Evolutionary conservation across 1,140 invertebrate genomes (phyloP).

Genomic region (Drosophila pseudoananassae): DNA sequence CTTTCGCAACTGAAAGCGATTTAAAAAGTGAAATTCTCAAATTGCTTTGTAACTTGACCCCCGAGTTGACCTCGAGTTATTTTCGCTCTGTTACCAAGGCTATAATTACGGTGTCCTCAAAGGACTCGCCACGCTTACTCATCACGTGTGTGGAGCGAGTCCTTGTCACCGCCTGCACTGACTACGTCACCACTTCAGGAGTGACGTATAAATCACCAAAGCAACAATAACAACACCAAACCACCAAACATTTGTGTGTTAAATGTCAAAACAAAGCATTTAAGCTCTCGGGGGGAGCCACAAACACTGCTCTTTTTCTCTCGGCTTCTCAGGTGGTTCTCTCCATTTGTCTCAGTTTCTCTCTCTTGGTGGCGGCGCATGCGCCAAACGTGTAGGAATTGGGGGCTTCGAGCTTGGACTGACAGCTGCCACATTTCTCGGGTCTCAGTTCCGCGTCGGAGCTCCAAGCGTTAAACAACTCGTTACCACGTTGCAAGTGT

Average conservation of each 20-base stretch:
- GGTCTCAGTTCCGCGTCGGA: slow-evolving; percentile 54
- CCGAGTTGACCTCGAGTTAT: slow-evolving; percentile 1
- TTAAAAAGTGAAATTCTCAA: not conserved
- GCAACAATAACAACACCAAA: slow-evolving; percentile 16
- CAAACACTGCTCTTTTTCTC: not conserved
- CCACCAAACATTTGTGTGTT: slow-evolving; percentile 17
- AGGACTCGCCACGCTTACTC: slow-evolving; percentile 16
- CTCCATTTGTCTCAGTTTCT: not conserved
- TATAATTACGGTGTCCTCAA: slow-evolving; percentile 13
- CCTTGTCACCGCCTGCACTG: slow-evolving; percentile 12
- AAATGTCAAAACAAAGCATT: slow-evolving; percentile 67
- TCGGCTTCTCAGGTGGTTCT: not conserved
- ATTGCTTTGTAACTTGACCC: not conserved
- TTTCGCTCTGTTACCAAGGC: slow-evolving; percentile 11
- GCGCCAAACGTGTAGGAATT: slow-evolving; percentile 14
- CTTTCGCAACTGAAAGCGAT: not conserved
- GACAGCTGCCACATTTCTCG: slow-evolving; percentile 21
- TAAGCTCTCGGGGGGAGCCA: slow-evolving; percentile 9
- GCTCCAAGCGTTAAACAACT: slow-evolving; percentile 41
- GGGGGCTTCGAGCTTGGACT: not conserved
- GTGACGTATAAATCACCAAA: slow-evolving; percentile 42
- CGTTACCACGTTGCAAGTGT: slow-evolving; percentile 23
- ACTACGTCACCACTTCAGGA: slow-evolving; percentile 26
- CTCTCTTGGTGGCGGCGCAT: slow-evolving; percentile 19
- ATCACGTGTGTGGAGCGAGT: slow-evolving; percentile 19